Base-by-base conservation (phyloP, 2,888 invertebrate genomes). In the Orthosia cruda region DNA sequence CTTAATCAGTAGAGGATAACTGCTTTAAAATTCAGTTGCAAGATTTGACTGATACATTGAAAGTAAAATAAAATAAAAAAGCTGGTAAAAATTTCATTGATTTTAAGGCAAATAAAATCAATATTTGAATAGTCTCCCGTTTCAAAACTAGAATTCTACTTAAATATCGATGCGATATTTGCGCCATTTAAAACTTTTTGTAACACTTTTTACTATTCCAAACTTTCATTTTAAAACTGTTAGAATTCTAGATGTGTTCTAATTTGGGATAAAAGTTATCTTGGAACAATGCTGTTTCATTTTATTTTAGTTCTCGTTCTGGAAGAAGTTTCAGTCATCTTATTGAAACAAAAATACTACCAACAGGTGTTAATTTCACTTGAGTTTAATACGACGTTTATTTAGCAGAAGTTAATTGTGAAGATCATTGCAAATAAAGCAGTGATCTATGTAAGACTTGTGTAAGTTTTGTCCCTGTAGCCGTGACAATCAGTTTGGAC, bases 191-290 rank as follows among this genome's bases (percentile, higher is more conserved):
- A 68, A 20, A n/a, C 11, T 26, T 40, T 26, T 3, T 13, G n/a
- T 20, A 16, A 1, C 18, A 15, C 13, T 49, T 26, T 11, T 32
- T 13, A 9, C 11, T 49, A 7, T 26, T 57, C 26, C 7, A 0
- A 15, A 45, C 49, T 66, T 50, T 57, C 0, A 26, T 59, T 72
- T 59, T 7, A 74, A 52, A 72, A 55, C 40, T 67, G 26, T 49
- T 49, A 18, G 23, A 67, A 66, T 26, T 77, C n/a, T 50, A 18
- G 13, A 77, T 18, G 13, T 26, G 26, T 77, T 57, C 40, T 15
- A 20, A 57, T 77, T 74, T 67, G 4, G 16, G 67, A 26, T 13
- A 0, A 57, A 57, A 74, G 15, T 20, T 57, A 18, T 40, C 18
- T 49, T 13, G 40, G 49, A 50, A 50, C 77, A 49, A 77, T 26